Percentiles rank a stretch among this genome's conserved stretches.
Evolutionary conservation across 1,140 invertebrate species (phyloP).

Genomic region (Piezodorus guildinii): DNA sequence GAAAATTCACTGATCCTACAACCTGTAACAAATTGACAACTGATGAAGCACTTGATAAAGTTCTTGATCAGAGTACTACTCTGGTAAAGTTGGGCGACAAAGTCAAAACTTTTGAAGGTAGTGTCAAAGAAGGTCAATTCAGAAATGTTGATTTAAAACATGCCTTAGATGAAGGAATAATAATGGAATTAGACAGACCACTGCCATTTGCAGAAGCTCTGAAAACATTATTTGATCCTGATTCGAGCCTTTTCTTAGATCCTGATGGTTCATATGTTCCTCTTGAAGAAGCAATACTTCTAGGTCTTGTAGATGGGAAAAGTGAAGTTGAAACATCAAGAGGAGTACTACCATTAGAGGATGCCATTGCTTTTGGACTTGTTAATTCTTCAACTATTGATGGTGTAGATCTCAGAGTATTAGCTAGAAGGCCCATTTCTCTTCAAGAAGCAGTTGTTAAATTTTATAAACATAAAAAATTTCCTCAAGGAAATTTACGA

Average conservation of each 20-base stretch:
- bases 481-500: neutral
- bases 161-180: slow-evolving; percentile 70
- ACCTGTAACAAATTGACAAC: slow-evolving; percentile 61
- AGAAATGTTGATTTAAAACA: slow-evolving; percentile 64
- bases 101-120: slow-evolving; percentile 67
- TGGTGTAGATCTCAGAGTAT: neutral
- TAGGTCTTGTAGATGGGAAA: slow-evolving; percentile 64
- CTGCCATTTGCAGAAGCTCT: slow-evolving; percentile 65
- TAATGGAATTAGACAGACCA: slow-evolving; percentile 67
- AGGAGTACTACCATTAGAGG: slow-evolving; percentile 56
- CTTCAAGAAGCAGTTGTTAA: neutral
- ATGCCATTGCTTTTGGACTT: slow-evolving; percentile 57
- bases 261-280: slow-evolving; percentile 64
- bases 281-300: slow-evolving; percentile 57
- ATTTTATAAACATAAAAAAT: slow-evolving; percentile 2
- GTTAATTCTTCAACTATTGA: slow-evolving; percentile 1
- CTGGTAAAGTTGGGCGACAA: slow-evolving; percentile 56
- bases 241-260: slow-evolving; percentile 74
- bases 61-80: slow-evolving; percentile 69
- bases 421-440: slow-evolving; percentile 1
- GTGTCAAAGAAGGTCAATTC: slow-evolving; percentile 62
- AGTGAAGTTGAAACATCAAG: slow-evolving; percentile 71
- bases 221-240: slow-evolving; percentile 63
- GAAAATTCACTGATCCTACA: slow-evolving; percentile 55
- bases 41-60: slow-evolving; percentile 62